Percentiles rank a stretch among this genome's conserved stretches.
Conservation (phyloP, 1,140 invertebrate species). For the Anadara kagoshimensis region DNA sequence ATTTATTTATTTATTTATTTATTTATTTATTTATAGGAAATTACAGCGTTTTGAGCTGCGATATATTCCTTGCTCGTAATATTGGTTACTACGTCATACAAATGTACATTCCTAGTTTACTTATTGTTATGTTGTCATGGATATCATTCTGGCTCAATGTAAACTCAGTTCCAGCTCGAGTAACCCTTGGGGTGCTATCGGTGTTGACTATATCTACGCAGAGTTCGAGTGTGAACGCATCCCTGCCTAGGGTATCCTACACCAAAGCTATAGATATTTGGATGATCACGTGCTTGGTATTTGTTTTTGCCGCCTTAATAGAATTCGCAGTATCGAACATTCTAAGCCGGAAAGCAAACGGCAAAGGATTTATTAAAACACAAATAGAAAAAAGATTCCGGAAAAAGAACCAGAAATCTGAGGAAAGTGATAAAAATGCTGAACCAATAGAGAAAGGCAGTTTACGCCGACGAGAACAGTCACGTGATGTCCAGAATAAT, state of each 20-base stretch:
- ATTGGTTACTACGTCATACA: constrained; percentile 70
- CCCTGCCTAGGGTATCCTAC: constrained; percentile 75
- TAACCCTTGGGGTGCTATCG: constrained; percentile 67
- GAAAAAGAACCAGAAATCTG: constrained; percentile 45
- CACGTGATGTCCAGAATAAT: not conserved
- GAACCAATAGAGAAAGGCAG: constrained; percentile 20
- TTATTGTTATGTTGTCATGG: constrained; percentile 71
- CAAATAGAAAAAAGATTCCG: too few species aligned
- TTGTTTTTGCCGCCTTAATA: constrained; percentile 87
- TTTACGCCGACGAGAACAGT: not conserved
- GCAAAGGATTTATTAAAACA: constrained; percentile 43
- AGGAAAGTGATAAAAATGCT: constrained; percentile 36
- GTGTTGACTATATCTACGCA: constrained; percentile 70
- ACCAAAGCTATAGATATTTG: constrained; percentile 88
- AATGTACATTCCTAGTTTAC: constrained; percentile 69
- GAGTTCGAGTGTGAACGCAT: constrained; percentile 56
- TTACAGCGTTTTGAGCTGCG: constrained; percentile 66
- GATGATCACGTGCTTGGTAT: constrained; percentile 92
- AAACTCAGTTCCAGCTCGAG: constrained; percentile 66
- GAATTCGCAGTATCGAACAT: constrained; percentile 86
- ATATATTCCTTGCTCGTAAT: constrained; percentile 62
- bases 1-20: too few species aligned
- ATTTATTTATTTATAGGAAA: constrained; percentile 52
- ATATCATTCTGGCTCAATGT: constrained; percentile 70
- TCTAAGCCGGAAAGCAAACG: constrained; percentile 49